Conservation (phyloP, 1,140 invertebrate genomes). For the Cydia amplana region DNA sequence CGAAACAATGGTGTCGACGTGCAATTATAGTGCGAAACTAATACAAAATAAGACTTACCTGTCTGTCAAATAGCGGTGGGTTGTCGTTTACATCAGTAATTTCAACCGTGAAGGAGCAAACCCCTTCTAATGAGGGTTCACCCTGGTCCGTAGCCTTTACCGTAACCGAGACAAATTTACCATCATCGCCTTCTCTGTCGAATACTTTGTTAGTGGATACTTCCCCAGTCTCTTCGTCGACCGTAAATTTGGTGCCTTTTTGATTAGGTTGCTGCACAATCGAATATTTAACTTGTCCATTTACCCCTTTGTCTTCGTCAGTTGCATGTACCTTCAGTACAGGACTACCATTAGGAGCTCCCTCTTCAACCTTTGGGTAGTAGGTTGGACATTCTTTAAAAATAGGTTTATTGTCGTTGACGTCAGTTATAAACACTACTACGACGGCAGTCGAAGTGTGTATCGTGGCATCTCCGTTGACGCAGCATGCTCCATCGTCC, state of each 20-base stretch:
- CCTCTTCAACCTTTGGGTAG: slow-evolving; percentile 95
- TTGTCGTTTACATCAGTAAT: slow-evolving; percentile 97
- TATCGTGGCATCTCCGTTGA: slow-evolving; percentile 90
- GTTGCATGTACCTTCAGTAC: slow-evolving; percentile 96
- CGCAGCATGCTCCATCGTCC: slow-evolving; percentile 96
- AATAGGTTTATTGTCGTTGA: slow-evolving; percentile 96
- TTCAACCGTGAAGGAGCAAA: slow-evolving; percentile 97
- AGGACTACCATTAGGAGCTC: slow-evolving; percentile 93
- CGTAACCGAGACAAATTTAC: slow-evolving; percentile 96
- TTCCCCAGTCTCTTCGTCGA: slow-evolving; percentile 96
- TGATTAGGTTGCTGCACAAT: slow-evolving; percentile 98
- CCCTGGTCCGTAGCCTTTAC: slow-evolving; percentile 98
- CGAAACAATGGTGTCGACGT: slow-evolving; percentile 46
- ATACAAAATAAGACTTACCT: slow-evolving; percentile 82
- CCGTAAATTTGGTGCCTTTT: slow-evolving; percentile 96
- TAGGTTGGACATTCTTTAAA: slow-evolving; percentile 96
- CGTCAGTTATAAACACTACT: slow-evolving; percentile 97
- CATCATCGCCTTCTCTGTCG: slow-evolving; percentile 96
- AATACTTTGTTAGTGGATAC: slow-evolving; percentile 97
- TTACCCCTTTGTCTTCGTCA: slow-evolving; percentile 96
- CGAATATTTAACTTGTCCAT: slow-evolving; percentile 95
- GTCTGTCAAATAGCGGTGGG: slow-evolving; percentile 95
- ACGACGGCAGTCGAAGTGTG: slow-evolving; percentile 97
- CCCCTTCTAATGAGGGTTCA: slow-evolving; percentile 95
- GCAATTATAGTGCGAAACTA: slow-evolving; percentile 45